Evolutionary conservation across 2,113 vertebrate genomes (phyloP).

Genomic region (Serilophus lunatus): DNA sequence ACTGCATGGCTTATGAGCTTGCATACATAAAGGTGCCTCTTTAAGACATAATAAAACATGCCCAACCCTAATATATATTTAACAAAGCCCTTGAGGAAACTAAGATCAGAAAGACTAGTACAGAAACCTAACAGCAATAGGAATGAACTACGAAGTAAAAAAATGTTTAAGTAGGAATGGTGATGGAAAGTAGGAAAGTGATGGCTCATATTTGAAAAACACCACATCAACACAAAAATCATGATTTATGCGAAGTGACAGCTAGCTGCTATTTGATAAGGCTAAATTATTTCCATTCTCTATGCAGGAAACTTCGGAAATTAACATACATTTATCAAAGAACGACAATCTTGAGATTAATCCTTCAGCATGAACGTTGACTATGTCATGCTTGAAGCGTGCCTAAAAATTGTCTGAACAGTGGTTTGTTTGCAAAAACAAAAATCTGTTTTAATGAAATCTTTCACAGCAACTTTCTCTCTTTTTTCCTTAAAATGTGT

Average conservation of each 20-base stretch:
- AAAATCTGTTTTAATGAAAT: not conserved
- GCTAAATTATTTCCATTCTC: not conserved
- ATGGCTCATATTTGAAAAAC: not conserved
- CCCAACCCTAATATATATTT: not conserved
- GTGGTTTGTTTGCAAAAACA: not conserved
- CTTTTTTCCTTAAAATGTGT: slow-evolving; percentile 9
- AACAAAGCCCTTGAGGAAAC: not conserved
- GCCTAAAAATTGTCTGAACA: not conserved
- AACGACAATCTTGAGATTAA: slow-evolving; percentile 18
- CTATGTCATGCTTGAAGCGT: not conserved
- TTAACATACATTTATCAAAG: not conserved
- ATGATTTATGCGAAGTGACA: not conserved
- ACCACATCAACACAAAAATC: not conserved
- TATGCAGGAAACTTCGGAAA: slow-evolving; percentile 6
- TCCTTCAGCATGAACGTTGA: not conserved
- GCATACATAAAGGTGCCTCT: not conserved
- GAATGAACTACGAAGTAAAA: not conserved
- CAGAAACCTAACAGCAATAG: not conserved
- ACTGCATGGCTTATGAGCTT: not conserved
- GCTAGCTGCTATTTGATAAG: not conserved
- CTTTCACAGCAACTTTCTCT: not conserved
- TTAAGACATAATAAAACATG: not conserved
- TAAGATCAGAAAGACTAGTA: not conserved
- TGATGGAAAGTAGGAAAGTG: too few species aligned
- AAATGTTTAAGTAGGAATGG: not conserved